Conservation (phyloP, 2,888 invertebrate species). For the Candidula unifasciata region DNA sequence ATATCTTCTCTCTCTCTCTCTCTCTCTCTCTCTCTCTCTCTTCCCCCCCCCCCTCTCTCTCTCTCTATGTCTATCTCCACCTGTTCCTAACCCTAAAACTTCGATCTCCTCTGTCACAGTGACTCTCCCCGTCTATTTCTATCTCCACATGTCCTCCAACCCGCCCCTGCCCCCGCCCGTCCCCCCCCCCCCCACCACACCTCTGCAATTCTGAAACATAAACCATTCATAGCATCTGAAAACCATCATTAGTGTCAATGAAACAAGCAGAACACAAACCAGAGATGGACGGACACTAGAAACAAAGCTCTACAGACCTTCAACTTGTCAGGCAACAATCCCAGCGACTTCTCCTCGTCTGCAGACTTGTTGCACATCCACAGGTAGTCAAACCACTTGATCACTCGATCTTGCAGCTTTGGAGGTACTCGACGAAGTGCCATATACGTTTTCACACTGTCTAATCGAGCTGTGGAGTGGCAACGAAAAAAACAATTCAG, state of each 20-base stretch:
- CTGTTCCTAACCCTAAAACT: neutral
- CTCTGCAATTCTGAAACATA: neutral
- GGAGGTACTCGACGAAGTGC: slow-evolving; percentile 95
- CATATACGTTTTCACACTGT: slow-evolving; percentile 99
- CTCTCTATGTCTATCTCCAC: neutral
- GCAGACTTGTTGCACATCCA: slow-evolving; percentile 99
- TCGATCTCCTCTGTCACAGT: neutral
- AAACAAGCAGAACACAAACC: neutral
- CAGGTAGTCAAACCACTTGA: slow-evolving; percentile 99
- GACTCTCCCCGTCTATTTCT: neutral
- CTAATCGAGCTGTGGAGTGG: slow-evolving; percentile 91
- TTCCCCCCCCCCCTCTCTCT: neutral
- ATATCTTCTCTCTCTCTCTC: neutral
- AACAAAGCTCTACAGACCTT: slow-evolving; percentile 80
- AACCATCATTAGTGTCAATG: neutral
- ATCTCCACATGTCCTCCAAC: neutral
- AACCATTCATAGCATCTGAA: neutral
- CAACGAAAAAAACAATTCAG: too few relatives aligned
- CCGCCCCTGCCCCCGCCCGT: neutral
- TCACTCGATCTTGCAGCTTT: slow-evolving; percentile 96
- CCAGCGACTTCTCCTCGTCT: slow-evolving; percentile 89
- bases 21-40: neutral
- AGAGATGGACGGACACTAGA: neutral
- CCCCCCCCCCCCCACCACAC: too few relatives aligned
- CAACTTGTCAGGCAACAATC: slow-evolving; percentile 86